Evolutionary conservation across 2,797 vertebrate genomes (phyloP).

Genomic region (Arctocebus calabarensis): DNA sequence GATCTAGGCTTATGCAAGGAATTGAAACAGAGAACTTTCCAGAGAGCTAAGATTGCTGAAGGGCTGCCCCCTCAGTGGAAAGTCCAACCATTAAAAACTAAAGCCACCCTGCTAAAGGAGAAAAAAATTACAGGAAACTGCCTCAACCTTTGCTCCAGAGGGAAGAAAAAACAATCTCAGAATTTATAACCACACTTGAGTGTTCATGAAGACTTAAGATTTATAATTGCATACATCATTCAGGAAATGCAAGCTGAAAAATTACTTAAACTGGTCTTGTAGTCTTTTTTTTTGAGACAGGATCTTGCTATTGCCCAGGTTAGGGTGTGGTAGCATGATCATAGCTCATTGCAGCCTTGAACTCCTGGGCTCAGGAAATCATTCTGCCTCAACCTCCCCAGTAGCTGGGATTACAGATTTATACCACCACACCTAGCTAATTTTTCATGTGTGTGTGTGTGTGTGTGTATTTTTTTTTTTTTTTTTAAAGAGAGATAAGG

Average conservation of each 20-base stretch:
- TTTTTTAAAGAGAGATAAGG: too few species aligned
- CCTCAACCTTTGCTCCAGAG: neutral
- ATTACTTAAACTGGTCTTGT: neutral
- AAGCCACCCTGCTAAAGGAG: neutral
- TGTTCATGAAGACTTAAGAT: neutral
- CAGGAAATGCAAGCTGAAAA: slow-evolving; percentile 13
- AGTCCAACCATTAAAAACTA: neutral
- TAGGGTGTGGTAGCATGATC: too few species aligned
- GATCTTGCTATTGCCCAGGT: too few species aligned
- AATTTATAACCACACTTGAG: neutral
- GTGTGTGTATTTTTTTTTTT: too few species aligned
- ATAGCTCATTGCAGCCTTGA: too few species aligned
- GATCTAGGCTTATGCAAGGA: neutral
- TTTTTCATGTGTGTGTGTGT: too few species aligned
- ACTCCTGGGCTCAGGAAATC: too few species aligned
- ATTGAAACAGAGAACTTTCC: neutral
- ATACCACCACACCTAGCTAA: too few species aligned
- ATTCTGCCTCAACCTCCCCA: too few species aligned
- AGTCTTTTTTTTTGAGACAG: neutral
- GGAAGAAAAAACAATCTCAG: neutral
- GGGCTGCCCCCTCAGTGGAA: neutral
- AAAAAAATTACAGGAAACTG: neutral
- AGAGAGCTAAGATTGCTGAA: neutral
- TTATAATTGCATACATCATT: neutral
- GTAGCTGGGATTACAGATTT: too few species aligned